A percentile compares a stretch with the other conserved stretches of the same genome.
phyloP scores from a whole-genome alignment of 2,888 invertebrate genomes.

The Epirrhoe alternata region DNA sequence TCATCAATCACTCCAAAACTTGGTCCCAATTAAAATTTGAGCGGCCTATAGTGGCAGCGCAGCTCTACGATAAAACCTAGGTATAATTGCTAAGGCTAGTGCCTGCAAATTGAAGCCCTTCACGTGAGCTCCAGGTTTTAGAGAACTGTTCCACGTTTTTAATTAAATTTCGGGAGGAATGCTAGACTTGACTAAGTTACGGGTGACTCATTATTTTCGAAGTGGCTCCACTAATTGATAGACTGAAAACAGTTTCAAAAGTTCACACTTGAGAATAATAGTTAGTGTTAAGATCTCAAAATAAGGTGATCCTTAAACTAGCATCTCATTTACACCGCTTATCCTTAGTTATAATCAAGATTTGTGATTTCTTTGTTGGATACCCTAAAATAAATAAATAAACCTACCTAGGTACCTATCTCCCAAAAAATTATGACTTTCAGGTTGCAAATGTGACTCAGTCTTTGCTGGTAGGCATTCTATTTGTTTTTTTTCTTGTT shows the following conservation, averaged over 20 bases:
- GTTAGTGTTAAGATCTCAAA: background rate
- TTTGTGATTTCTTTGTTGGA: too few relatives aligned
- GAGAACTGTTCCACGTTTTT: conserved; percentile 33
- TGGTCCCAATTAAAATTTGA: conserved; percentile 77
- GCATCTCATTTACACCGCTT: background rate
- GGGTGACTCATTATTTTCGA: conserved; percentile 31
- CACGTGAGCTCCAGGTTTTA: conserved; percentile 47
- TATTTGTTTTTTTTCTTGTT: background rate
- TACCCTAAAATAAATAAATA: too few relatives aligned
- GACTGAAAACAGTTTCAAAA: conserved; percentile 21
- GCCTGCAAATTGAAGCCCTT: conserved; percentile 47
- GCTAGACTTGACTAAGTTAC: conserved; percentile 24
- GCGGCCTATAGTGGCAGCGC: conserved; percentile 56
- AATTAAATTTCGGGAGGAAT: conserved; percentile 40
- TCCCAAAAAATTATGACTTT: too few relatives aligned
- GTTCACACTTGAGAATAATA: background rate
- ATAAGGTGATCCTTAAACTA: background rate
- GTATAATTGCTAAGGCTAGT: conserved; percentile 57
- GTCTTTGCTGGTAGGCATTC: too few relatives aligned
- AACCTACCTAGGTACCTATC: too few relatives aligned
- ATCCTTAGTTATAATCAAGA: background rate
- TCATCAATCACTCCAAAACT: conserved; percentile 61
- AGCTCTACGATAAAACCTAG: conserved; percentile 50
- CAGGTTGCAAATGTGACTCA: too few relatives aligned
- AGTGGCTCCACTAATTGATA: conserved; percentile 28